A percentile compares a stretch with the other conserved stretches of the same genome.
Evolutionary conservation across 2,888 invertebrate species (phyloP).

Genomic region (Helobdella robusta): DNA sequence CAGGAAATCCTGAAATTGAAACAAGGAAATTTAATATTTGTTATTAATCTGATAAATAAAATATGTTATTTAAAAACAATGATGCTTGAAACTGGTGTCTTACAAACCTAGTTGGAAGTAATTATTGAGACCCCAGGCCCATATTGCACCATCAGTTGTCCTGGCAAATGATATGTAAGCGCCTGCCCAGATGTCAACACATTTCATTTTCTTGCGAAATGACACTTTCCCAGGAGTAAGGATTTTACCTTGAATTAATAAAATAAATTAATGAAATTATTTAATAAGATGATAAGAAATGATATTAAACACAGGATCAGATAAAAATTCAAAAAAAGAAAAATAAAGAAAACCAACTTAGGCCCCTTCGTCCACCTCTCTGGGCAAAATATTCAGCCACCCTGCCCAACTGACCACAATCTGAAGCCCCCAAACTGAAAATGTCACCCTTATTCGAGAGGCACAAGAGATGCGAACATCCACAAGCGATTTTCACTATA

Average conservation of each 20-base stretch:
- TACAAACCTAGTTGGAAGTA: slow-evolving; percentile 82
- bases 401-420: slow-evolving; percentile 87
- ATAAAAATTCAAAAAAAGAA: too few species aligned
- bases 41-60: too few species aligned
- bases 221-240: slow-evolving; percentile 1
- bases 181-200: slow-evolving; percentile 78
- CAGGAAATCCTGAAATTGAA: slow-evolving; percentile 34
- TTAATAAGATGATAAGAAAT: too few species aligned
- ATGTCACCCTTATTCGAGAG: slow-evolving; percentile 55
- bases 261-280: too few species aligned
- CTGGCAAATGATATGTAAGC: slow-evolving; percentile 71
- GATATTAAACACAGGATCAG: too few species aligned
- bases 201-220: slow-evolving; percentile 21
- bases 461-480: slow-evolving; percentile 79
- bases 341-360: too few species aligned
- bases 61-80: too few species aligned
- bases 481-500: slow-evolving; percentile 75
- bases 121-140: slow-evolving; percentile 75
- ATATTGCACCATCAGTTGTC: slow-evolving; percentile 59
- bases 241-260: too few species aligned
- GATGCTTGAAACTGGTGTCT: too few species aligned
- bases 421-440: slow-evolving; percentile 62
- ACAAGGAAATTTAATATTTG: too few species aligned
- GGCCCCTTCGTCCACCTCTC: slow-evolving; percentile 55
- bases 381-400: slow-evolving; percentile 64